These are phyloP conservation scores for Metaphire vulgaris DNA, from an alignment of 1,140 invertebrate species.

Conservation along the genomic window DNA sequence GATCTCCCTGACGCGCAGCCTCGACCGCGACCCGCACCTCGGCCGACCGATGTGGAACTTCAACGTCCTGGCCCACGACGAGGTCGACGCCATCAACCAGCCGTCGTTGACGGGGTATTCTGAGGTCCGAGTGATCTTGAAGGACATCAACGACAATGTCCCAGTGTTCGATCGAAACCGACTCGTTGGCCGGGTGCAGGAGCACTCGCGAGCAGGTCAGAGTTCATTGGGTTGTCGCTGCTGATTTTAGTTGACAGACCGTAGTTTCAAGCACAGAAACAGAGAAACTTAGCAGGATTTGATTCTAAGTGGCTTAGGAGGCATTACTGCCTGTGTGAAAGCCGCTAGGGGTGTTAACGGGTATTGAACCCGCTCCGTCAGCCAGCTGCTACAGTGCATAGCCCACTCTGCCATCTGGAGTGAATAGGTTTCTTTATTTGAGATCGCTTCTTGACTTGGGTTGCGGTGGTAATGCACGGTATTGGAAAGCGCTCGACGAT, in stretches of 20 bases:
- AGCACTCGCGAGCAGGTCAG: conserved; percentile 40
- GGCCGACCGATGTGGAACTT: conserved; percentile 32
- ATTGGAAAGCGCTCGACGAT: too few relatives aligned
- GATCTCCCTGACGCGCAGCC: conserved; percentile 22
- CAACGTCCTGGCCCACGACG: conserved; percentile 31
- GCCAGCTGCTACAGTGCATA: too few relatives aligned
- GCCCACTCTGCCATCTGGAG: too few relatives aligned
- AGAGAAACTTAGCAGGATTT: too few relatives aligned
- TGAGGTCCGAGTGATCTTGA: conserved; percentile 55
- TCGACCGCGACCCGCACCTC: conserved; percentile 24
- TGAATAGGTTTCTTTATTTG: too few relatives aligned
- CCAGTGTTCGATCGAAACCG: conserved; percentile 73
- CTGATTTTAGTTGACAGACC: conserved; percentile 62
- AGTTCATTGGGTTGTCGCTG: conserved; percentile 24
- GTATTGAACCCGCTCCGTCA: too few relatives aligned
- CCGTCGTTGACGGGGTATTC: conserved; percentile 54
- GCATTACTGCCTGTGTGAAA: too few relatives aligned
- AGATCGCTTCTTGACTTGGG: too few relatives aligned
- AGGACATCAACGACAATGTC: conserved; percentile 97
- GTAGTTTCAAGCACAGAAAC: too few relatives aligned
- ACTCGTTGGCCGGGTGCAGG: conserved; percentile 39
- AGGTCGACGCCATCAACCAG: conserved; percentile 13
- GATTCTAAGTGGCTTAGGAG: too few relatives aligned
- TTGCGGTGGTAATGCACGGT: too few relatives aligned
- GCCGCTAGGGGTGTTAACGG: too few relatives aligned